Percentiles rank a stretch among this genome's conserved stretches.
Conservation (phyloP, 2,797 vertebrate genomes). For the Phataginus tetradactyla region DNA sequence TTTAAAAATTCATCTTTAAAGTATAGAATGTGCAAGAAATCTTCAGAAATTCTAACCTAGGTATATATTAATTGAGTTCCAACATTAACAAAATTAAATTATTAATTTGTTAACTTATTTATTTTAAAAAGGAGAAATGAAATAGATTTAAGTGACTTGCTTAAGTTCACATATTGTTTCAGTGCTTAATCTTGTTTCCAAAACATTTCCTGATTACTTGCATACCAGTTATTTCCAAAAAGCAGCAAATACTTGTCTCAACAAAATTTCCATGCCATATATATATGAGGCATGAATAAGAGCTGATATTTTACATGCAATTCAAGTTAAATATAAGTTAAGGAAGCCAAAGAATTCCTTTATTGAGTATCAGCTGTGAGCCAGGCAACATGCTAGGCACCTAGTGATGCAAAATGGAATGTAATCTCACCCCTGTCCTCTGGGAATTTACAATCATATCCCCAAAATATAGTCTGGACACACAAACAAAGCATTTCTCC, state of each 20-base stretch:
- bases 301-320: not conserved
- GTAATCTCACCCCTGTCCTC: not conserved
- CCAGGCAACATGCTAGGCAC: not conserved
- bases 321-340: conserved; percentile 36
- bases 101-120: not conserved
- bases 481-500: not conserved
- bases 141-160: not conserved
- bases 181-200: not conserved
- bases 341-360: not conserved
- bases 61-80: not conserved
- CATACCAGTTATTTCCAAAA: not conserved
- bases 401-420: not conserved
- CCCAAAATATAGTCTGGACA: not conserved
- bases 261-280: conserved; percentile 13
- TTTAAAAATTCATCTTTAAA: conserved; percentile 1
- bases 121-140: conserved; percentile 42
- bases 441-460: not conserved
- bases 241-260: not conserved
- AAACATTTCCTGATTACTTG: not conserved
- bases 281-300: not conserved
- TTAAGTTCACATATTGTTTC: not conserved
- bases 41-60: not conserved
- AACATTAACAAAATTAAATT: not conserved
- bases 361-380: not conserved
- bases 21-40: not conserved